Evolutionary conservation across 2,797 vertebrate genomes (phyloP).

Genomic region (Cryptoblepharus egeriae): DNA sequence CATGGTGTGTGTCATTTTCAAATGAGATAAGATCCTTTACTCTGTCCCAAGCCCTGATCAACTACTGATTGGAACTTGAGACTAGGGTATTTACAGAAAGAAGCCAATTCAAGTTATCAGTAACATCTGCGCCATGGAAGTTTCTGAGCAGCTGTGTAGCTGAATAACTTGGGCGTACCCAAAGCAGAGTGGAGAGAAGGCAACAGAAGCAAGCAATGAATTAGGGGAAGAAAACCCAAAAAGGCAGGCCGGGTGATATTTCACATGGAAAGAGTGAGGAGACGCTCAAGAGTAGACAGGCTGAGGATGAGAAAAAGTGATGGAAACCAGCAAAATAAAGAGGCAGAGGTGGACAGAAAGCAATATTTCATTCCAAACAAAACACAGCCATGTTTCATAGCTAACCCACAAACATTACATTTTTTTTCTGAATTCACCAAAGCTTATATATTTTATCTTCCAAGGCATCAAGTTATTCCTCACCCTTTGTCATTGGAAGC

Average conservation of each 20-base stretch:
- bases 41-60: not conserved
- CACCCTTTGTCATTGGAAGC: not conserved
- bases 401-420: not conserved
- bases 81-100: not conserved
- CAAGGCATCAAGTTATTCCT: not conserved
- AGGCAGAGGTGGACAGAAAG: constrained; percentile 37
- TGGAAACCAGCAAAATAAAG: constrained; percentile 40
- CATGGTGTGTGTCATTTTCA: not conserved
- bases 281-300: constrained; percentile 39
- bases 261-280: constrained; percentile 27
- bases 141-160: not conserved
- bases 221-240: constrained; percentile 44
- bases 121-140: not conserved
- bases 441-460: not conserved
- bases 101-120: not conserved
- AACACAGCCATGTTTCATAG: not conserved
- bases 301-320: constrained; percentile 4
- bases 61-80: not conserved
- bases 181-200: constrained; percentile 58
- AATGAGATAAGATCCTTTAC: not conserved
- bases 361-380: not conserved
- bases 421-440: not conserved
- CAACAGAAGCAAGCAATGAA: constrained; percentile 52
- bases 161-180: constrained; percentile 2
- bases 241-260: constrained; percentile 28